These are phyloP conservation scores for Dissostichus mawsoni DNA, from an alignment of 2,113 vertebrate genomes.

Conservation along the genomic window DNA sequence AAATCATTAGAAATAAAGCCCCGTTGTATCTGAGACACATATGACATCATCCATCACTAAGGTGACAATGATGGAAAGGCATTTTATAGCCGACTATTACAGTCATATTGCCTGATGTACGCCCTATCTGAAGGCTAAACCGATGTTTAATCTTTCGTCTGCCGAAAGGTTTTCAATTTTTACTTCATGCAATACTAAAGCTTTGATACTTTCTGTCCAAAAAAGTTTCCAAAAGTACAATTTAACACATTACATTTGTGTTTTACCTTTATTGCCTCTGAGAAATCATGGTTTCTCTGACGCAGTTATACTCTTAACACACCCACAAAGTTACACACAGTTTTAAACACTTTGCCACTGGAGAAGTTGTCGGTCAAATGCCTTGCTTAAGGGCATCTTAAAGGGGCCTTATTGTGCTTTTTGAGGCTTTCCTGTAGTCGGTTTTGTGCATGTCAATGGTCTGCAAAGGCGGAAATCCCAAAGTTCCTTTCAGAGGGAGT, in stretches of 20 bases:
- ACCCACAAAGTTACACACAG: not conserved
- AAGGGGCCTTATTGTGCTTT: no score
- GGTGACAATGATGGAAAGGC: conserved; percentile 56
- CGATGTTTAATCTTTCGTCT: conserved; percentile 18
- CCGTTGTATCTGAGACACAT: conserved; percentile 46
- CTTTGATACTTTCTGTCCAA: not conserved
- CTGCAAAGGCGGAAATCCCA: no score
- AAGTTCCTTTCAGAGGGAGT: no score
- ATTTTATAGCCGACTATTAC: conserved; percentile 55
- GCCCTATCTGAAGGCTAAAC: conserved; percentile 1
- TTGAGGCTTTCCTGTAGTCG: no score
- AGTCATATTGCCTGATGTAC: conserved; percentile 27
- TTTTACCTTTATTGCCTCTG: not conserved
- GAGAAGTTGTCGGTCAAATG: not conserved
- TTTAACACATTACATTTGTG: not conserved
- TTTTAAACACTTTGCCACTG: no score
- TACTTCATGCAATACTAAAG: not conserved
- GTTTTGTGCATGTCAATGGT: no score
- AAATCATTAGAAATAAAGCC: conserved; percentile 66
- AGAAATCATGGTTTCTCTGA: not conserved
- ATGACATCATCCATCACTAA: conserved; percentile 66
- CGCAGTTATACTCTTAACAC: not conserved
- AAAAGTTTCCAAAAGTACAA: not conserved
- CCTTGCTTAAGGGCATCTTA: not conserved
- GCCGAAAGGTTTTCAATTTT: not conserved